These are phyloP conservation scores for Scaptomyza hsui DNA, from an alignment of 1,140 invertebrate genomes.

Conservation along the genomic window DNA sequence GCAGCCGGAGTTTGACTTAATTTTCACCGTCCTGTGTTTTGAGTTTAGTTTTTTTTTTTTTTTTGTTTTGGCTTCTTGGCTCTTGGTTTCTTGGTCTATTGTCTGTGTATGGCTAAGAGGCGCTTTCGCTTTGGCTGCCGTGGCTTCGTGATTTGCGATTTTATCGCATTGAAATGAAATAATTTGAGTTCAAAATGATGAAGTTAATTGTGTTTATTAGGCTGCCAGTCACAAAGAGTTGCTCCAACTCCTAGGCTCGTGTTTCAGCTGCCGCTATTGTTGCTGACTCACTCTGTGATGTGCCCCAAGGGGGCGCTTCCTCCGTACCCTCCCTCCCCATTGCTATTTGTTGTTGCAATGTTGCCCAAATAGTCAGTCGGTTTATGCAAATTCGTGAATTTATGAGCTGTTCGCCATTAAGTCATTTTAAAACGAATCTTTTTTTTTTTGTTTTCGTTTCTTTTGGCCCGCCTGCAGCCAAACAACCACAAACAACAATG, in stretches of 20 bases:
- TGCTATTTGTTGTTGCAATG: conserved; percentile 29
- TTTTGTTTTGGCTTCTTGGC: conserved; percentile 21
- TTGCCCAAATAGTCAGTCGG: conserved; percentile 56
- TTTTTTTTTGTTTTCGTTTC: too few relatives aligned
- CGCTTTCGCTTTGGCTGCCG: conserved; percentile 55
- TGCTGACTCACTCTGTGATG: conserved; percentile 50
- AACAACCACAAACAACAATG: conserved; percentile 55
- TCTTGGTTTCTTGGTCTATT: conserved; percentile 44
- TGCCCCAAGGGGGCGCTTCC: conserved; percentile 64
- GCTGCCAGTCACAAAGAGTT: conserved; percentile 73
- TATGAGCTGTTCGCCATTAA: conserved; percentile 82
- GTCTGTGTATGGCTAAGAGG: conserved; percentile 35
- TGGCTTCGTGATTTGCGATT: conserved; percentile 84
- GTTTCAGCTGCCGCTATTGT: conserved; percentile 37
- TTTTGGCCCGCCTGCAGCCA: conserved; percentile 44
- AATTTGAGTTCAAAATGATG: conserved; percentile 84
- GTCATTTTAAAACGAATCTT: conserved; percentile 79
- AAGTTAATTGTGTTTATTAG: conserved; percentile 84
- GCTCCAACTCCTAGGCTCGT: conserved; percentile 25
- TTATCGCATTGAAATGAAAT: conserved; percentile 84
- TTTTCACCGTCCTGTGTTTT: conserved; percentile 69
- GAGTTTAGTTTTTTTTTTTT: background rate
- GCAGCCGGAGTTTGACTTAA: conserved; percentile 77
- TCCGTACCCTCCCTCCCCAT: conserved; percentile 14
- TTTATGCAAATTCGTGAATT: conserved; percentile 83